These are phyloP conservation scores for Chiloscyllium plagiosum DNA, from an alignment of 2,113 vertebrate genomes.

Conservation along the genomic window DNA sequence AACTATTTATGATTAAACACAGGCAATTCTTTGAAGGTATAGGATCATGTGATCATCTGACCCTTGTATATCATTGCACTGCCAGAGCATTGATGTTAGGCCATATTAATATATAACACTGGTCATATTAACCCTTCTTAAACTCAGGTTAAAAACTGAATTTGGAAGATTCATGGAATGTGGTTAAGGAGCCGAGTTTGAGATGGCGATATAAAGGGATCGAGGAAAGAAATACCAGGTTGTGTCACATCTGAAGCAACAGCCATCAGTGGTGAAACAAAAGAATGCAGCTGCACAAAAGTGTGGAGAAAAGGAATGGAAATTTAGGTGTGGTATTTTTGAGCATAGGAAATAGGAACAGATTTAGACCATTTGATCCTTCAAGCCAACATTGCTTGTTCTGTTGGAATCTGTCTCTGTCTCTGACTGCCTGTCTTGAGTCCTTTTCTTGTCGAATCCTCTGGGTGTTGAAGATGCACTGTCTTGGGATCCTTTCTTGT, in stretches of 20 bases:
- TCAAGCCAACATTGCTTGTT: too few species aligned
- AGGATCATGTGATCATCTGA: not conserved
- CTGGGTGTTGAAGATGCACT: too few species aligned
- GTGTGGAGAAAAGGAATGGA: not conserved
- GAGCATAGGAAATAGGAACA: too few species aligned
- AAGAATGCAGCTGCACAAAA: not conserved
- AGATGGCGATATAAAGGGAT: not conserved
- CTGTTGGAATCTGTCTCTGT: too few species aligned
- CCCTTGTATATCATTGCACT: not conserved
- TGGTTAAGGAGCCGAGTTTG: not conserved
- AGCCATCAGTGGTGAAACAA: not conserved
- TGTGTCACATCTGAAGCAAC: not conserved
- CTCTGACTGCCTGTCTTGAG: too few species aligned
- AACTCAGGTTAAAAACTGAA: not conserved
- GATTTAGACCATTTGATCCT: too few species aligned
- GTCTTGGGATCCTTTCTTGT: too few species aligned
- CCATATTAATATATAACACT: not conserved
- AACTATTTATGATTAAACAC: not conserved
- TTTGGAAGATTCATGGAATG: not conserved
- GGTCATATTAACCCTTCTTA: not conserved
- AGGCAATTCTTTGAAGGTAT: not conserved
- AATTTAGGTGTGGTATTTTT: not conserved
- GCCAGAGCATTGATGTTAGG: not conserved
- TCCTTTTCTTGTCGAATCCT: too few species aligned
- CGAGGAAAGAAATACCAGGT: not conserved